Conservation (phyloP, 2,797 vertebrate genomes). For the Chrysolophus pictus region DNA sequence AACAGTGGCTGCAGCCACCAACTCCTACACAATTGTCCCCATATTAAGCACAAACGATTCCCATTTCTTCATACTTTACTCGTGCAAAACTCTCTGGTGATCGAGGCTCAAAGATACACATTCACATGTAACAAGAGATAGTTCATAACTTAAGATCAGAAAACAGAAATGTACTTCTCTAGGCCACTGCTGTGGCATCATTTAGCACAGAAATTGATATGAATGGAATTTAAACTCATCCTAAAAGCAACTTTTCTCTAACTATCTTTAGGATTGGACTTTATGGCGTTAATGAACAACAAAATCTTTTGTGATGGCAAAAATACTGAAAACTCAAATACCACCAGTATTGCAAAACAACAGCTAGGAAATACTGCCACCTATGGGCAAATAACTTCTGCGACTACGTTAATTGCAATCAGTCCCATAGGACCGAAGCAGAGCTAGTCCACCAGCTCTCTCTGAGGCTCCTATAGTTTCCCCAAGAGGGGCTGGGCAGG, state of each 20-base stretch:
- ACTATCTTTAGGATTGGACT: not conserved
- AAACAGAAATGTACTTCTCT: not conserved
- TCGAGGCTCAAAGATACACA: fast-evolving
- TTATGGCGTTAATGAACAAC: not conserved
- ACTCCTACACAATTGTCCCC: not conserved
- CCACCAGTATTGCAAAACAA: fast-evolving
- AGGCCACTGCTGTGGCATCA: not conserved
- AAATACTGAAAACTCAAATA: too few relatives aligned
- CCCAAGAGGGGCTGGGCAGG: not conserved
- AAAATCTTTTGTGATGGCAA: not conserved
- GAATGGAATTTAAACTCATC: not conserved
- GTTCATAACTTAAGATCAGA: not conserved
- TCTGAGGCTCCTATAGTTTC: too few relatives aligned
- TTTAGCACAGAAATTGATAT: not conserved
- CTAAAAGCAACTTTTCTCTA: not conserved
- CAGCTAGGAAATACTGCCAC: constrained; percentile 12
- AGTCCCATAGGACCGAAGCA: fast-evolving
- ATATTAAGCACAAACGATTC: not conserved
- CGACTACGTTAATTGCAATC: fast-evolving
- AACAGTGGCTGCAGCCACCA: not conserved
- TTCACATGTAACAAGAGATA: not conserved
- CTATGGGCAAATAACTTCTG: not conserved
- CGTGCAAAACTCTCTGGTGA: not conserved
- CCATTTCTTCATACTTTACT: not conserved
- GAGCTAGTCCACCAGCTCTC: not conserved